phyloP scores from a whole-genome alignment of 2,888 invertebrate genomes.

The Tetragnatha montana region DNA sequence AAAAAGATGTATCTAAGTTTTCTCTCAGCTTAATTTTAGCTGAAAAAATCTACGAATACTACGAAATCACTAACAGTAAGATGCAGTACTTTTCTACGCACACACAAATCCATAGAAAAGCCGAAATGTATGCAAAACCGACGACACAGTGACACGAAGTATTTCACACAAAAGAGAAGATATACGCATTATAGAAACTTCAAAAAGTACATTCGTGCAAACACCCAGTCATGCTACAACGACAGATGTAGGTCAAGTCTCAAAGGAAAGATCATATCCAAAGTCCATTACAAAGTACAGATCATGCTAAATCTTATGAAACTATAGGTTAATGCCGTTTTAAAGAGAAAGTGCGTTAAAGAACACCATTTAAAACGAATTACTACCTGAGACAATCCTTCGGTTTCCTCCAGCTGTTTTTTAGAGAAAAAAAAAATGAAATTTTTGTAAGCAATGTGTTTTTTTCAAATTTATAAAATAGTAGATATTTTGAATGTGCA shows the following conservation, averaged over 20 bases:
- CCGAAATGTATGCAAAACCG: too few species aligned
- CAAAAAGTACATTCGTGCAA: background rate
- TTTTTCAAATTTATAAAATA: background rate
- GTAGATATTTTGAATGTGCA: background rate
- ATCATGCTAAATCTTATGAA: slow-evolving; percentile 14
- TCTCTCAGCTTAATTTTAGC: too few species aligned
- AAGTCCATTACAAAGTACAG: background rate
- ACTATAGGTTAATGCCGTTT: background rate
- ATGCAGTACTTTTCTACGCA: too few species aligned
- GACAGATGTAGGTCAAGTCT: background rate
- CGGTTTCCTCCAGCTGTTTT: slow-evolving; percentile 61
- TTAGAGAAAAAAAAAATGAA: slow-evolving; percentile 44
- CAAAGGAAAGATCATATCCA: too few species aligned
- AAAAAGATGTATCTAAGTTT: too few species aligned
- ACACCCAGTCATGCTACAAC: background rate
- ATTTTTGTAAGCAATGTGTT: background rate
- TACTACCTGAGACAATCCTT: slow-evolving; percentile 69
- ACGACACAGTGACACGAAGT: too few species aligned
- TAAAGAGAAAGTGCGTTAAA: slow-evolving; percentile 25
- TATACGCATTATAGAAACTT: background rate
- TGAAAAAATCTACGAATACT: too few species aligned
- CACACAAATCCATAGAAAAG: too few species aligned
- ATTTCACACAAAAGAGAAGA: too few species aligned
- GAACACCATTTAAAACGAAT: slow-evolving; percentile 16
- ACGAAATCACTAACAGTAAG: too few species aligned